Evolutionary conservation across 2,113 vertebrate genomes (phyloP).

Genomic region (Leptosomus discolor): DNA sequence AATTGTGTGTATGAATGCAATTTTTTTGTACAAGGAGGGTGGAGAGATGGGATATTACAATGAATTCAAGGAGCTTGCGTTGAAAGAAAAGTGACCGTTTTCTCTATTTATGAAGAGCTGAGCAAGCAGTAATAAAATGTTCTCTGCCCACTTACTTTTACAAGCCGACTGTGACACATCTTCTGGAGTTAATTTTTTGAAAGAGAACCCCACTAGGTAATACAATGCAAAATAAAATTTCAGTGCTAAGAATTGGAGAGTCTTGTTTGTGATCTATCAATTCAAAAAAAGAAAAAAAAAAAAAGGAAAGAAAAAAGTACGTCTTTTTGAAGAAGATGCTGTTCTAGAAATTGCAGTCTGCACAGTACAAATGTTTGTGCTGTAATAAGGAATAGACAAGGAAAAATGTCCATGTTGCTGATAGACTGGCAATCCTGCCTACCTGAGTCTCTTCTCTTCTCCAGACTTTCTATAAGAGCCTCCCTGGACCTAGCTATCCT

Average conservation of each 20-base stretch:
- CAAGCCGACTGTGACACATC: background rate
- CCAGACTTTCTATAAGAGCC: background rate
- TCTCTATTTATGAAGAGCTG: background rate
- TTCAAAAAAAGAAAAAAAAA: background rate
- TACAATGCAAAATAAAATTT: background rate
- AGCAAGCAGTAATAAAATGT: background rate
- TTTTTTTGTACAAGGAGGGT: background rate
- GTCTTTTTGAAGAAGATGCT: background rate
- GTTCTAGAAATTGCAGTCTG: background rate
- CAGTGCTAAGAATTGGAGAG: background rate
- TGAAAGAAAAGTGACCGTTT: slow-evolving; percentile 13
- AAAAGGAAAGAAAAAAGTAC: background rate
- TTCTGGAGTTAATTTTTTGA: background rate
- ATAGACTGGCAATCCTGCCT: background rate
- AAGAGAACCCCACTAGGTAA: background rate
- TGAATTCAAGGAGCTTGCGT: background rate
- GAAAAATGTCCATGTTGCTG: rapidly evolving
- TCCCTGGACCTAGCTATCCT: background rate
- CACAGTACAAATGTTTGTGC: background rate
- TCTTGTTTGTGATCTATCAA: background rate
- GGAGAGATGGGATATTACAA: background rate
- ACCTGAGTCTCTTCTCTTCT: rapidly evolving
- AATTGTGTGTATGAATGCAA: background rate
- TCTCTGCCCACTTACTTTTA: slow-evolving; percentile 5
- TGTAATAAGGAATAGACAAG: background rate